Conservation (phyloP, 1,140 invertebrate genomes). For the Macrotrachela quadricornifera region DNA sequence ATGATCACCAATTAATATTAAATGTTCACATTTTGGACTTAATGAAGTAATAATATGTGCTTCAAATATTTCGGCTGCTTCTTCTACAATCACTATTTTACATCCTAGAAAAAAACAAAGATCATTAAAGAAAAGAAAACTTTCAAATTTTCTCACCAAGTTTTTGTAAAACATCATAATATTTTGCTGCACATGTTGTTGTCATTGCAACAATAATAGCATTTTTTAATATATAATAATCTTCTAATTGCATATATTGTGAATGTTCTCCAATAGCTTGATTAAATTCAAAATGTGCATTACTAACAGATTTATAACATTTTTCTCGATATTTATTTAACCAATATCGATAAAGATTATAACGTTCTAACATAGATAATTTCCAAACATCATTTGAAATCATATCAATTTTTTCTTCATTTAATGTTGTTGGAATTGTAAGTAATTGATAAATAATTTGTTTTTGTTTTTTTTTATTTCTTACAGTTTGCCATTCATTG, state of each 20-base stretch:
- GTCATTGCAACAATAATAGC: slow-evolving; percentile 24
- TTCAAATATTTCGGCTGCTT: slow-evolving; percentile 27
- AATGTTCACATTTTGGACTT: slow-evolving; percentile 45
- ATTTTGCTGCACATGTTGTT: slow-evolving; percentile 17
- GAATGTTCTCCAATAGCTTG: background rate
- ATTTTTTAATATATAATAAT: slow-evolving; percentile 11
- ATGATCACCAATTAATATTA: slow-evolving; percentile 59
- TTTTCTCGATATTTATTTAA: background rate
- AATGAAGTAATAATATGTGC: slow-evolving; percentile 30
- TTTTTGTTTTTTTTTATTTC: no score
- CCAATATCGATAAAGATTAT: slow-evolving; percentile 14
- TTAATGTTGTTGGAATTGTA: no score
- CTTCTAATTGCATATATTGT: slow-evolving; percentile 9
- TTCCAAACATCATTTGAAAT: slow-evolving; percentile 5
- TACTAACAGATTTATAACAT: background rate
- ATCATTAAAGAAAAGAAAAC: background rate
- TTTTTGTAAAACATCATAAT: slow-evolving; percentile 4
- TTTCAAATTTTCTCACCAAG: slow-evolving; percentile 8
- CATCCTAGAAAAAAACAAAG: no score
- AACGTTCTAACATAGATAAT: slow-evolving; percentile 11
- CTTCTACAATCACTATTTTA: slow-evolving; percentile 22
- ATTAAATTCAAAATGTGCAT: slow-evolving; percentile 3
- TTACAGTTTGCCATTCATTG: background rate
- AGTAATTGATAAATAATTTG: no score
- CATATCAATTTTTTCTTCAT: no score